phyloP scores from a whole-genome alignment of 2,113 vertebrate species.

The Ochotona curzoniae region DNA sequence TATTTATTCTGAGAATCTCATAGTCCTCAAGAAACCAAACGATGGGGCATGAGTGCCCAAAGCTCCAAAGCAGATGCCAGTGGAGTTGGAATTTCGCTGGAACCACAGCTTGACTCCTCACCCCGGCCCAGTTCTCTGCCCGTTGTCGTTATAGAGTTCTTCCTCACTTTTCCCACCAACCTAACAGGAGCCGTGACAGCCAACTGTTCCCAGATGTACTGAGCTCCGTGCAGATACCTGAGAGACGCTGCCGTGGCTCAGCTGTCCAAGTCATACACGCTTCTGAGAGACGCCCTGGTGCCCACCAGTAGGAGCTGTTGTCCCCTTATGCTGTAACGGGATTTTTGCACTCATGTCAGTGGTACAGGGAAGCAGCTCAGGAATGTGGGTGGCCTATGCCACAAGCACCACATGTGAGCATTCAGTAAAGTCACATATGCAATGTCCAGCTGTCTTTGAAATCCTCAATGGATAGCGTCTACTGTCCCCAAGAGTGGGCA shows the following conservation, averaged over 20 bases:
- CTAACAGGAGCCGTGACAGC: not conserved
- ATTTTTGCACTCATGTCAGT: fast-evolving
- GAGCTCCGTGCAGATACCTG: not conserved
- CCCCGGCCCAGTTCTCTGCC: fast-evolving
- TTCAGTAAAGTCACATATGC: not conserved
- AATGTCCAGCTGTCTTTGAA: not conserved
- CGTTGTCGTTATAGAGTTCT: fast-evolving
- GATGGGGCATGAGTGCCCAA: not conserved
- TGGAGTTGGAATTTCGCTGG: too few species aligned
- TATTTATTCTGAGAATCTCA: not conserved
- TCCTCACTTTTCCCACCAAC: not conserved
- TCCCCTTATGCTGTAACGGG: fast-evolving
- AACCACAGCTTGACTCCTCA: not conserved
- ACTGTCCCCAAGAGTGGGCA: not conserved
- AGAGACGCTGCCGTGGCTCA: not conserved
- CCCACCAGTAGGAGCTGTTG: too few species aligned
- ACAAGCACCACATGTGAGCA: not conserved
- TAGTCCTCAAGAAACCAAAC: not conserved
- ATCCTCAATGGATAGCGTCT: not conserved
- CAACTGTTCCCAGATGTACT: not conserved
- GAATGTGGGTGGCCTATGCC: too few species aligned
- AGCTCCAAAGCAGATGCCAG: not conserved
- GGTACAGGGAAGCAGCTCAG: not conserved
- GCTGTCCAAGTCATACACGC: not conserved
- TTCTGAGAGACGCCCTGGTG: not conserved